These are phyloP conservation scores for Orthosia gracilis DNA, from an alignment of 2,888 invertebrate genomes.

Conservation along the genomic window DNA sequence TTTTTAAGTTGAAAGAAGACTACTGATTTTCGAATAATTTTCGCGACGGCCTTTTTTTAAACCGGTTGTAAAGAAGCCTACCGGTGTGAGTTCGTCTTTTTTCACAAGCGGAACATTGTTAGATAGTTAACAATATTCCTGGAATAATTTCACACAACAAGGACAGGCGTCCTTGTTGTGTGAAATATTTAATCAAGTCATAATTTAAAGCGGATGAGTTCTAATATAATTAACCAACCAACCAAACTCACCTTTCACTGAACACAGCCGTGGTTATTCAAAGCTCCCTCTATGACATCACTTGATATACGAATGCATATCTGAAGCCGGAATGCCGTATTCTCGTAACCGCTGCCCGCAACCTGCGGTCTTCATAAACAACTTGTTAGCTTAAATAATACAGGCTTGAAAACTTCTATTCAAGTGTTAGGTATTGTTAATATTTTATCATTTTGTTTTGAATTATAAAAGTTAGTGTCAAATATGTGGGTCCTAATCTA, in stretches of 20 bases:
- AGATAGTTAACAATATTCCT: too few species aligned
- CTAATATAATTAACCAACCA: background rate
- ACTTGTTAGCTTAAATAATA: slow-evolving; percentile 28
- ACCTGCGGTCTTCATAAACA: slow-evolving; percentile 47
- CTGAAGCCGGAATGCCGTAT: slow-evolving; percentile 9
- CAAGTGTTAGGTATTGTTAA: too few species aligned
- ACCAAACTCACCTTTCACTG: background rate
- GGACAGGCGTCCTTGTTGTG: background rate
- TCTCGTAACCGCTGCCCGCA: slow-evolving; percentile 25
- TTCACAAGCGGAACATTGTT: too few species aligned
- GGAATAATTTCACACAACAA: background rate
- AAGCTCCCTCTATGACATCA: slow-evolving; percentile 6
- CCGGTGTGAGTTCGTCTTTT: too few species aligned
- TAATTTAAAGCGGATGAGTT: background rate
- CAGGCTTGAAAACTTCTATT: background rate
- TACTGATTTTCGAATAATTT: too few species aligned
- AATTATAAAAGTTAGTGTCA: too few species aligned
- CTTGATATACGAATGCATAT: slow-evolving; percentile 40
- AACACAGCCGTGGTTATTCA: slow-evolving; percentile 12
- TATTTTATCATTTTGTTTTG: too few species aligned
- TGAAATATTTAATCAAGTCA: too few species aligned
- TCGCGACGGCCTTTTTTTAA: too few species aligned
- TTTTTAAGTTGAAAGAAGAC: background rate
- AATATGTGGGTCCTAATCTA: too few species aligned
- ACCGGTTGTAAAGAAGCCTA: too few species aligned